A percentile compares a stretch with the other conserved stretches of the same genome.
Evolutionary conservation across 2,888 invertebrate genomes (phyloP).

Genomic region (Platycheirus albimanus): DNA sequence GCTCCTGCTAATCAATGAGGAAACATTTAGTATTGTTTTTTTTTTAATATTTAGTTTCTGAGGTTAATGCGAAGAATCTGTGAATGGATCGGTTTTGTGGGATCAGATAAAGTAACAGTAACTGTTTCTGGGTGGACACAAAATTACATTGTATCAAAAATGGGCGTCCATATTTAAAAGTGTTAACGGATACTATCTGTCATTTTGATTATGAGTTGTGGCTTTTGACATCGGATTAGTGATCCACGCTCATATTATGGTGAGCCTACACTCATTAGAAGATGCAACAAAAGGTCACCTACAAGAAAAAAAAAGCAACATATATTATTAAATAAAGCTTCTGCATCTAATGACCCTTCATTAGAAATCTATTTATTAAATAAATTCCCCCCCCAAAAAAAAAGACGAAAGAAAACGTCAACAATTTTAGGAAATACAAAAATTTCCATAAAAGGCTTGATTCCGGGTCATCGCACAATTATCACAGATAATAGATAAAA

Average conservation of each 20-base stretch:
- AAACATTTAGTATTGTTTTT: slow-evolving; percentile 24
- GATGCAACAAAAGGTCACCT: background rate
- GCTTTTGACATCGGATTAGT: slow-evolving; percentile 36
- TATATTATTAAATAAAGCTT: slow-evolving; percentile 39
- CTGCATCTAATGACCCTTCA: slow-evolving; percentile 37
- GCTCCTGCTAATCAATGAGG: slow-evolving; percentile 34
- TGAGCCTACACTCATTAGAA: slow-evolving; percentile 1
- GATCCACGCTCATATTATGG: slow-evolving; percentile 14
- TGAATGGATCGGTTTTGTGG: slow-evolving; percentile 34
- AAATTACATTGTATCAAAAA: background rate
- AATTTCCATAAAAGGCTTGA: slow-evolving; percentile 60
- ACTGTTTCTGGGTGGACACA: slow-evolving; percentile 20
- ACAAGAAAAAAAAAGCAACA: background rate
- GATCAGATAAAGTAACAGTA: slow-evolving; percentile 5
- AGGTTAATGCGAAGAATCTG: slow-evolving; percentile 48
- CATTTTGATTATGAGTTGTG: slow-evolving; percentile 40
- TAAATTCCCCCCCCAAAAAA: slow-evolving; percentile 3
- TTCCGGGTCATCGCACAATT: slow-evolving; percentile 37
- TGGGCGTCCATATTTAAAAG: slow-evolving; percentile 23
- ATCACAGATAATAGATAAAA: slow-evolving; percentile 60
- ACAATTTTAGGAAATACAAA: background rate
- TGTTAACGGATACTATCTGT: slow-evolving; percentile 34
- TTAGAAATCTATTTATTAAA: slow-evolving; percentile 23
- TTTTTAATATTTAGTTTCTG: slow-evolving; percentile 38
- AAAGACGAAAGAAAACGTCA: slow-evolving; percentile 22